These are phyloP conservation scores for Belonocnema kinseyi DNA, from an alignment of 1,140 invertebrate species.

Conservation along the genomic window DNA sequence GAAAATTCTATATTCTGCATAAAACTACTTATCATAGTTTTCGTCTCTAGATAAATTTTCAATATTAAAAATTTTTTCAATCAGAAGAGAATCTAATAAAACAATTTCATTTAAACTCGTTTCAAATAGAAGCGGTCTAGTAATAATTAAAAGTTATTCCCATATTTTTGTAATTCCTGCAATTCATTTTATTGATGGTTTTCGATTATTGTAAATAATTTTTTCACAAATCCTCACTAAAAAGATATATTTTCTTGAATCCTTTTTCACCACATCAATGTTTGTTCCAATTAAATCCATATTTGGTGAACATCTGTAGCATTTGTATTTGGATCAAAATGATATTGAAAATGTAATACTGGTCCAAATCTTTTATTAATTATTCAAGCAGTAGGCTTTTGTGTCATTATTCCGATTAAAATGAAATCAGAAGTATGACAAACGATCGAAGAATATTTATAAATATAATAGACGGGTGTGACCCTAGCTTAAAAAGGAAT, in stretches of 20 bases:
- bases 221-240: too few relatives aligned
- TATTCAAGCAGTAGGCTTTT: background rate
- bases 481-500: background rate
- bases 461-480: background rate
- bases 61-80: too few relatives aligned
- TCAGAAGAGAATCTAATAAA: too few relatives aligned
- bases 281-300: background rate
- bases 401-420: constrained; percentile 13
- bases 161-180: too few relatives aligned
- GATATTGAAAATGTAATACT: background rate
- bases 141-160: too few relatives aligned
- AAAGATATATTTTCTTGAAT: background rate
- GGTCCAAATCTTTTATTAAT: constrained; percentile 6
- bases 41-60: too few relatives aligned
- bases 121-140: too few relatives aligned
- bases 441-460: background rate
- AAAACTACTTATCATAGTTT: too few relatives aligned
- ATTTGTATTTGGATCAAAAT: constrained; percentile 6
- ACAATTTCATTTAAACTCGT: too few relatives aligned
- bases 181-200: too few relatives aligned
- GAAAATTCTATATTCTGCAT: too few relatives aligned
- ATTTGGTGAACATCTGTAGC: background rate
- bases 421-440: constrained; percentile 7
- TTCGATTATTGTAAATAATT: too few relatives aligned
- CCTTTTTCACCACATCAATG: background rate